Evolutionary conservation across 2,113 vertebrate species (phyloP).

Genomic region (Okapia johnstoni): DNA sequence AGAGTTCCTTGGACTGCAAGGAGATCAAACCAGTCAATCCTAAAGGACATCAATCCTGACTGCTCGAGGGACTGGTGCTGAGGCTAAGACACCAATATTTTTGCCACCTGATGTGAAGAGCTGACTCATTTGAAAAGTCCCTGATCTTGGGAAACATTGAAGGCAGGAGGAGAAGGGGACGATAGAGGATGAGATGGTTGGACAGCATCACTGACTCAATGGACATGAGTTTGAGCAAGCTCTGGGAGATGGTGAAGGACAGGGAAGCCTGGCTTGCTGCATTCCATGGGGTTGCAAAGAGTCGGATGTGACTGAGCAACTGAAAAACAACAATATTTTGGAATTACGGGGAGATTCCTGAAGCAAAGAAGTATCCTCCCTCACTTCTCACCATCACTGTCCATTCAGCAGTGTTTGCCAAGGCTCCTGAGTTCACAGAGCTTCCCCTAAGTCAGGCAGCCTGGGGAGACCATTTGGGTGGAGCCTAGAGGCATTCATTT

Average conservation of each 20-base stretch:
- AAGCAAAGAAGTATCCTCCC: neutral
- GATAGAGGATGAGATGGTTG: neutral
- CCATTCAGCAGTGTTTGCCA: neutral
- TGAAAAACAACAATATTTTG: neutral
- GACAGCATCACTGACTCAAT: neutral
- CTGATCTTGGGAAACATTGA: neutral
- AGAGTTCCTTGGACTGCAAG: neutral
- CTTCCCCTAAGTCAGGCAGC: neutral
- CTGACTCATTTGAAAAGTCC: neutral
- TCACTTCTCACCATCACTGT: neutral
- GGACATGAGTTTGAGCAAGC: neutral
- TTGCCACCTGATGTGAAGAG: neutral
- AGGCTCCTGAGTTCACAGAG: neutral
- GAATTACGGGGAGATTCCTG: neutral
- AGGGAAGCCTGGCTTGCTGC: neutral
- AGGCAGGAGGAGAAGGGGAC: neutral
- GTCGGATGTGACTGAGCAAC: fast-evolving
- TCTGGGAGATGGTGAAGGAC: neutral
- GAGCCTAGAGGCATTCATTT: neutral
- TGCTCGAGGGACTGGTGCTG: neutral
- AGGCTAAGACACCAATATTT: neutral
- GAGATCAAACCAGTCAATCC: neutral
- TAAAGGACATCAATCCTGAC: neutral
- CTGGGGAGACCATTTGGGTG: neutral
- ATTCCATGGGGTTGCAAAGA: neutral